phyloP scores from a whole-genome alignment of 64 coral and sea anemone species.

The Anthopleura sola region DNA sequence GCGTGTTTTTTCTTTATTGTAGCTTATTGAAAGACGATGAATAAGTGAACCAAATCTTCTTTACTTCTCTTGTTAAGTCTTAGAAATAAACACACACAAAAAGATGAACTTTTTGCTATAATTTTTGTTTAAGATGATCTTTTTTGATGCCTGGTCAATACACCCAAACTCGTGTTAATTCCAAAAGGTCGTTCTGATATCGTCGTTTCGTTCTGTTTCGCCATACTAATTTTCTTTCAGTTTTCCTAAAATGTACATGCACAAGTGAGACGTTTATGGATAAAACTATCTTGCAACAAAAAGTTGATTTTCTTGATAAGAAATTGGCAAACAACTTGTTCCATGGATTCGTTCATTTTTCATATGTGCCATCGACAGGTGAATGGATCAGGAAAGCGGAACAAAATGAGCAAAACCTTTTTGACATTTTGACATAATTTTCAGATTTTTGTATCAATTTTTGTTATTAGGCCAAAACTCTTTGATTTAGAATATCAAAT shows the following conservation, averaged over 20 bases:
- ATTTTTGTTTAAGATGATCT: background rate
- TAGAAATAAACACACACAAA: background rate
- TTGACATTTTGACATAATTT: background rate
- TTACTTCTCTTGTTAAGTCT: background rate
- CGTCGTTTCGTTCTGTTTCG: background rate
- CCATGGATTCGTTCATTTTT: background rate
- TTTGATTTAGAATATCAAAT: background rate
- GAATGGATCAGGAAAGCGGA: background rate
- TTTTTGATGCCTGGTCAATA: background rate
- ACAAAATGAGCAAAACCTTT: background rate
- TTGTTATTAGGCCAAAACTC: background rate
- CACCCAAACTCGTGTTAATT: background rate
- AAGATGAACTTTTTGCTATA: background rate
- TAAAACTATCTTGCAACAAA: background rate
- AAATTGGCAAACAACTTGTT: background rate
- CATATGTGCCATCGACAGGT: background rate
- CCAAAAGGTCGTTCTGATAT: background rate
- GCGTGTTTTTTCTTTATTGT: background rate
- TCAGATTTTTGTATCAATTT: background rate
- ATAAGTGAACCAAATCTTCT: constrained; percentile 10
- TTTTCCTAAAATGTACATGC: background rate
- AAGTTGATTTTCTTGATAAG: background rate
- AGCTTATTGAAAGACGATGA: constrained; percentile 2
- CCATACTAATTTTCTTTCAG: background rate
- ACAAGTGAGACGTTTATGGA: background rate